Conservation (phyloP, 2,113 vertebrate species). For the Seriola aureovittata region DNA sequence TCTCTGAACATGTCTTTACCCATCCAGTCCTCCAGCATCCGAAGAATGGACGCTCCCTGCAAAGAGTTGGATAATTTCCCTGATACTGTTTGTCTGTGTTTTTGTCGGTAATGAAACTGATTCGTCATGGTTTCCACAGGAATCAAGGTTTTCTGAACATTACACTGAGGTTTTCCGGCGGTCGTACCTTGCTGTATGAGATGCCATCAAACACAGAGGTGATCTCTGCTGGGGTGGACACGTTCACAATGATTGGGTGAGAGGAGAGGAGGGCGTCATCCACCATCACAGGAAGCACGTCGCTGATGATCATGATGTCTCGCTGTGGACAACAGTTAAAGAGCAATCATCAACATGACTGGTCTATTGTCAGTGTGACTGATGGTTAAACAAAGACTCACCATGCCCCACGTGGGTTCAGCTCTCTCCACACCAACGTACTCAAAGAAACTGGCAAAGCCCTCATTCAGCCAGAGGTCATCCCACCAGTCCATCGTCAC, state of each 20-base stretch:
- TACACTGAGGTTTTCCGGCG: neutral
- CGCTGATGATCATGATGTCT: conserved; percentile 91
- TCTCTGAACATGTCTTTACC: conserved; percentile 85
- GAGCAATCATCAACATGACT: neutral
- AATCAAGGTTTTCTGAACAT: neutral
- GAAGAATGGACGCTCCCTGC: conserved; percentile 90
- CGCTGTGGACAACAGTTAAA: conserved; percentile 77
- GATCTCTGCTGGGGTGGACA: conserved; percentile 93
- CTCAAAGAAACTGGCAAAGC: conserved; percentile 98
- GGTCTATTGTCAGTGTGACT: neutral
- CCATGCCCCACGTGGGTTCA: conserved; percentile 91
- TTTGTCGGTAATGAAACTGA: neutral
- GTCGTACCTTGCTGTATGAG: conserved; percentile 94
- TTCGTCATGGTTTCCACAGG: neutral
- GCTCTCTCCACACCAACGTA: conserved; percentile 88
- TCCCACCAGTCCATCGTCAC: conserved; percentile 99
- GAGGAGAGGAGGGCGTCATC: conserved; percentile 94
- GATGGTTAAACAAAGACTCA: conserved; percentile 71
- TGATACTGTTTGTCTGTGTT: neutral
- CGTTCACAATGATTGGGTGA: conserved; percentile 91
- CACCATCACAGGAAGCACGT: conserved; percentile 92
- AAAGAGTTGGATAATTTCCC: neutral
- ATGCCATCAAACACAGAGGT: conserved; percentile 98
- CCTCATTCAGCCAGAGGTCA: conserved; percentile 97
- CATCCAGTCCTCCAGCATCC: conserved; percentile 91